Conservation (phyloP, 2,888 invertebrate genomes). For the Oscheius sp. region DNA sequence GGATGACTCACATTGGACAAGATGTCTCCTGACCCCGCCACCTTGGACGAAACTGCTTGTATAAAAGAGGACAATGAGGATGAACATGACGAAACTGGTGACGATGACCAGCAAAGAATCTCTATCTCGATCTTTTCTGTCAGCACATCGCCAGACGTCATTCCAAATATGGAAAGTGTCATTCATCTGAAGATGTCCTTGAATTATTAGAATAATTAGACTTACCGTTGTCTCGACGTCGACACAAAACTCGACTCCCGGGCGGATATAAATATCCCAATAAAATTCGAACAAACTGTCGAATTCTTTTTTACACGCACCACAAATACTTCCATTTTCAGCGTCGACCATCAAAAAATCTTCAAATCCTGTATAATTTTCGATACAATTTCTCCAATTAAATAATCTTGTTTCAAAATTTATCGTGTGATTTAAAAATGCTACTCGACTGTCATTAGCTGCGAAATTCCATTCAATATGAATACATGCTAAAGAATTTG, state of each 20-base stretch:
- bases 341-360: constrained; percentile 27
- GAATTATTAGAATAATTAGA: neutral
- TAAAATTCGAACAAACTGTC: constrained; percentile 65
- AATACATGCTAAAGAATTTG: constrained; percentile 55
- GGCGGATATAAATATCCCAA: constrained; percentile 70
- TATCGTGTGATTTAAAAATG: constrained; percentile 59
- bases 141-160: constrained; percentile 67
- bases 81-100: constrained; percentile 54
- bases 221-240: constrained; percentile 70
- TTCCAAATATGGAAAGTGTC: constrained; percentile 72
- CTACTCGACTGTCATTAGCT: constrained; percentile 47
- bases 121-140: constrained; percentile 51
- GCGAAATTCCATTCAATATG: constrained; percentile 60
- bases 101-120: constrained; percentile 47
- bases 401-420: constrained; percentile 53
- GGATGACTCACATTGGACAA: constrained; percentile 63
- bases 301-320: constrained; percentile 58
- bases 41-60: constrained; percentile 70
- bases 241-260: constrained; percentile 68
- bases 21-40: constrained; percentile 58
- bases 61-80: constrained; percentile 68
- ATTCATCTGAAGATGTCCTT: constrained; percentile 61
- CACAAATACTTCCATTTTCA: constrained; percentile 53
- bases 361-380: constrained; percentile 49
- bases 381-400: constrained; percentile 66